Evolutionary conservation across 2,113 vertebrate species (phyloP).

Genomic region (Crotalus horridus): DNA sequence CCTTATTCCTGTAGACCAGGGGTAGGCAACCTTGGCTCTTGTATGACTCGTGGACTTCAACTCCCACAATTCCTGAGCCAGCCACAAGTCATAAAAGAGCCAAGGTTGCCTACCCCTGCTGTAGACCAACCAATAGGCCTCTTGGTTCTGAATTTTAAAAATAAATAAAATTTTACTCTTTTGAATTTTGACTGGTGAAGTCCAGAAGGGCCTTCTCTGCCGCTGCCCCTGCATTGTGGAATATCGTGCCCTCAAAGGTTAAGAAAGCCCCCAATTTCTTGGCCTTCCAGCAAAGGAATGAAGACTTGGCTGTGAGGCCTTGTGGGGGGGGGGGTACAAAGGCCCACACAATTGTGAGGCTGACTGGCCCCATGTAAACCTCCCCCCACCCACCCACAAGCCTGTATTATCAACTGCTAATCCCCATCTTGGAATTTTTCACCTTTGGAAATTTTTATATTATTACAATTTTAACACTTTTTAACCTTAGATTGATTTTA

Average conservation of each 20-base stretch:
- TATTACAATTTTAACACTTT: background rate
- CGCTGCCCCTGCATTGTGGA: background rate
- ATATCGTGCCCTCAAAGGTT: background rate
- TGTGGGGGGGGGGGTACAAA: background rate
- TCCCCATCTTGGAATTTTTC: background rate
- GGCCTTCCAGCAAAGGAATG: background rate
- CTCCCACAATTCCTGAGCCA: no score
- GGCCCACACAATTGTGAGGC: background rate
- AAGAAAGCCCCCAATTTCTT: background rate
- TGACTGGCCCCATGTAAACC: background rate
- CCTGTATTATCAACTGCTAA: background rate
- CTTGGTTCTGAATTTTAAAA: background rate
- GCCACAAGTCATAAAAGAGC: no score
- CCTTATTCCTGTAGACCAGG: background rate
- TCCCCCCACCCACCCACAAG: rapidly evolving
- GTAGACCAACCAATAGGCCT: background rate
- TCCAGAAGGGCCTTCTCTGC: background rate
- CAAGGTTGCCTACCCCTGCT: no score
- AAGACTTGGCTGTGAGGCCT: background rate
- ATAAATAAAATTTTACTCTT: background rate
- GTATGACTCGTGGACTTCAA: no score
- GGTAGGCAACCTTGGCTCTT: no score
- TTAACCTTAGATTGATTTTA: background rate
- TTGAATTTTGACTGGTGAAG: background rate
- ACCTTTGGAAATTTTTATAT: background rate